Evolutionary conservation across 2,888 invertebrate species (phyloP), one percentile per base, ranked within the genome.

Genomic region (Mechanitis messenoides): DNA sequence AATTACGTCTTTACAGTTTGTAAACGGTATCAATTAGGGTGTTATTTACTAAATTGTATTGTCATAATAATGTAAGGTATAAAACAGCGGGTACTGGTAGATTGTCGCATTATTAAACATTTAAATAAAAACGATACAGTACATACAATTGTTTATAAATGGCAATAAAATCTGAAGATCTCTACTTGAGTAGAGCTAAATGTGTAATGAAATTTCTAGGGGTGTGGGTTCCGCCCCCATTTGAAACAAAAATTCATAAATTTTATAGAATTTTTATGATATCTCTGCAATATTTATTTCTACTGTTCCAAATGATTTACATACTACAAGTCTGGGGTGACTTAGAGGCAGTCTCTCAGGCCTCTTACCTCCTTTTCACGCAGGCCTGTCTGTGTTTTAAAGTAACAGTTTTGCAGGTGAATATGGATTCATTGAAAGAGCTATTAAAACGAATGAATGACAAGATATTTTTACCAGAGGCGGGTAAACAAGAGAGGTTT

Each of bases 311-410:
- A 78, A 71, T 77, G 0, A 76, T 87, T 63, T 85, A 83, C 63
- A 85, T 87, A 20, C 54, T 79, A 4, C 78, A 83, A 70, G 85
- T 86, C 1, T 86, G 85, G 84, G 87, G 88, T 0, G 84, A 88
- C 47, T 71, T 87, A 50, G 87, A 84, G 38, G 86, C 85, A 1
- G 81, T 88, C 0, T 86, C 83, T 0, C 83, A 88, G 61, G 84
- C 87, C 0, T 85, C 80, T 0, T 85, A 87, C 47, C 58, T 90
- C 56, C 68, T 86, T 3, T 87, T 89, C 66, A 88, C 89, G 0
- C 86, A 89, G 63, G 87, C 89, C 1, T 84, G 85, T 63, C 77
- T 89, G 9, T 89, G 89, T 67, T 81, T 86, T 31, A 89, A 89
- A 78, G 71, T 89, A 0, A 80, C 86, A 0, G 78, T 86, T 42